phyloP scores from a whole-genome alignment of 1,140 invertebrate species.

The Andrena cerasifolii region DNA sequence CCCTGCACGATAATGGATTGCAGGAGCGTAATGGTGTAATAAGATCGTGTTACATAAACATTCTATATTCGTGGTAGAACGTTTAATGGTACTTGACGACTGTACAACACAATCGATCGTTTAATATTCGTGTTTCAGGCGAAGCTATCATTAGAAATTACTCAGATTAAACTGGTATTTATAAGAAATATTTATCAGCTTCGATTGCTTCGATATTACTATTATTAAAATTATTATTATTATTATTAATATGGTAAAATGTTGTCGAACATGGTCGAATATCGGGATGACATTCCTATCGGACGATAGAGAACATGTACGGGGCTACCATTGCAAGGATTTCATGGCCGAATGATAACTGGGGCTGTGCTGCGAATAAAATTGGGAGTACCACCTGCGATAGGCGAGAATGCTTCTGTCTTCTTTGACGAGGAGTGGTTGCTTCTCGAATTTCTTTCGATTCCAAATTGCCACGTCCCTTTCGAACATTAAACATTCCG shows the following conservation, averaged over 20 bases:
- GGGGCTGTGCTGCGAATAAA: slow-evolving; percentile 91
- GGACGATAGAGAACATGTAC: neutral
- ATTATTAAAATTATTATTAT: slow-evolving; percentile 3
- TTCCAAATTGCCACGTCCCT: slow-evolving; percentile 95
- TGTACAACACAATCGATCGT: neutral
- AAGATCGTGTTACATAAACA: neutral
- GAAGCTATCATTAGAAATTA: neutral
- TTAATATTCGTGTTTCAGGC: neutral
- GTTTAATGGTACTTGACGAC: neutral
- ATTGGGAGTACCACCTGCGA: slow-evolving; percentile 93
- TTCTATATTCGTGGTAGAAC: neutral
- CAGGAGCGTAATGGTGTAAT: too few species aligned
- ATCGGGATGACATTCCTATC: neutral
- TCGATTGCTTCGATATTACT: too few species aligned
- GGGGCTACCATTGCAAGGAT: slow-evolving; percentile 72
- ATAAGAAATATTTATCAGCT: slow-evolving; percentile 2
- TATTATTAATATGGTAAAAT: slow-evolving; percentile 25
- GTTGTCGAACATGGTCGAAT: neutral
- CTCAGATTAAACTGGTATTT: neutral
- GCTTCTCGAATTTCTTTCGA: slow-evolving; percentile 89
- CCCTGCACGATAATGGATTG: neutral
- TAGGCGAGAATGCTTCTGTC: slow-evolving; percentile 89
- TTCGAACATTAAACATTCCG: slow-evolving; percentile 91
- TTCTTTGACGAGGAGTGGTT: slow-evolving; percentile 89
- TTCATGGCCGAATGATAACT: slow-evolving; percentile 80